Base-by-base conservation (phyloP, 2,888 invertebrate species). In the Drosophila pseudotalamancana region DNA sequence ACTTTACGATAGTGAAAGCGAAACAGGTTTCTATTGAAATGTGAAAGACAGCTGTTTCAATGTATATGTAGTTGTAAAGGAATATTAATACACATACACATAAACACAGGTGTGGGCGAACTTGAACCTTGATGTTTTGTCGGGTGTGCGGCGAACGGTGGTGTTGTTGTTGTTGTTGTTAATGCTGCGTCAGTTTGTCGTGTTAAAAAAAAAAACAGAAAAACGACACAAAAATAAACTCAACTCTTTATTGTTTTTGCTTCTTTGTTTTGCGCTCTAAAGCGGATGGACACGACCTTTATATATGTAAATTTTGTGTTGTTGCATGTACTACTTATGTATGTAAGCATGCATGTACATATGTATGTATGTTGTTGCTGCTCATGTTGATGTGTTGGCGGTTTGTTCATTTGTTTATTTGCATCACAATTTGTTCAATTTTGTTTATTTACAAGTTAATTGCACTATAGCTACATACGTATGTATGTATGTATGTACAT, bases 201-300 rank as follows among this genome's bases (percentile, higher is more conserved):
- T 50, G 48, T 21, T 49, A 25, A 68, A 42, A 61, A 45, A 27
- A 59, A 19, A 42, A 61, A 45, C 32, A 59, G 23, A 12, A 48
- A 67, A 27, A 56, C 56, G 39, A 45, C 48, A 53, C 49, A 40
- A 48, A 37, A 64, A 60, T 32, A 62, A 46, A 49, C 29, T 56
- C 35, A 34, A 40, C 54, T 59, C 57, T 62, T 54, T 29, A 62
- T 72, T 67, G 65, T 54, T 70, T 59, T 42, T 56, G 32, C 39
- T 51, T 40, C 60, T 81, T 60, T 79, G 66, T 66, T 60, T 50
- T 55, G 61, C 56, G 43, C 60, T 77, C 23, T 21, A 59, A 40
- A 66, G 57, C 55, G 57, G 64, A 62, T 72, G 76, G 62, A 72
- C 64, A 57, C 77, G 77, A 76, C 77, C 83, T 83, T 68, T 82